A percentile compares a stretch with the other conserved stretches of the same genome.
These are phyloP conservation scores for Sandelia bainsii DNA, from an alignment of 2,797 vertebrate genomes.

Conservation along the genomic window DNA sequence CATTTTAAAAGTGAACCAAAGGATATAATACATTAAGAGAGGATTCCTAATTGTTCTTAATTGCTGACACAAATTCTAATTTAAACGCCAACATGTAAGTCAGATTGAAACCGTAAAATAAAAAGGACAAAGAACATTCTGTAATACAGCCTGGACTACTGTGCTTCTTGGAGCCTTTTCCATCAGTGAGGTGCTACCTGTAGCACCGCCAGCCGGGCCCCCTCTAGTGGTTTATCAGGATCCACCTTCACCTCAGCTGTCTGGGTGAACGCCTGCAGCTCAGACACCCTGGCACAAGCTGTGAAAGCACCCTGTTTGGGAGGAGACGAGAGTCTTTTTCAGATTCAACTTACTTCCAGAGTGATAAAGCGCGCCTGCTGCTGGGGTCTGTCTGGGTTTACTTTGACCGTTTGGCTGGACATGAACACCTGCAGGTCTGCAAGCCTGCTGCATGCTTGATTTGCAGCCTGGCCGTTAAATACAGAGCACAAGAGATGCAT, in stretches of 20 bases:
- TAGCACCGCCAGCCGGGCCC: slow-evolving; percentile 87
- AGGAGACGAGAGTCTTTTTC: slow-evolving; percentile 12
- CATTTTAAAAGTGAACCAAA: background rate
- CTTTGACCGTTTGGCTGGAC: slow-evolving; percentile 87
- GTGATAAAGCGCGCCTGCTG: slow-evolving; percentile 87
- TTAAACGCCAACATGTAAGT: background rate
- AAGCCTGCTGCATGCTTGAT: slow-evolving; percentile 82
- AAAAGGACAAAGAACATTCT: background rate
- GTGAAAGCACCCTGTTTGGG: slow-evolving; percentile 85
- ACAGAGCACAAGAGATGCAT: slow-evolving; percentile 43
- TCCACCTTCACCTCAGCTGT: slow-evolving; percentile 92
- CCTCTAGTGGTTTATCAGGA: slow-evolving; percentile 96
- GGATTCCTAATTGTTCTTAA: background rate
- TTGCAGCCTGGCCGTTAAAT: slow-evolving; percentile 83
- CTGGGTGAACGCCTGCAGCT: slow-evolving; percentile 85
- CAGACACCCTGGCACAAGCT: slow-evolving; percentile 83
- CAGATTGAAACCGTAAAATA: background rate
- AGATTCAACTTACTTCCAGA: slow-evolving; percentile 88
- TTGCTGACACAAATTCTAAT: background rate
- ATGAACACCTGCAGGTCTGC: slow-evolving; percentile 85
- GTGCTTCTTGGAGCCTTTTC: background rate
- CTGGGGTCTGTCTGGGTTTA: slow-evolving; percentile 93
- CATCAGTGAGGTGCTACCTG: slow-evolving; percentile 86
- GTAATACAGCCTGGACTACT: slow-evolving; percentile 12
- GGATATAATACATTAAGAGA: background rate